Conservation (phyloP, 1,140 invertebrate species). For the Portunus trituberculatus region DNA sequence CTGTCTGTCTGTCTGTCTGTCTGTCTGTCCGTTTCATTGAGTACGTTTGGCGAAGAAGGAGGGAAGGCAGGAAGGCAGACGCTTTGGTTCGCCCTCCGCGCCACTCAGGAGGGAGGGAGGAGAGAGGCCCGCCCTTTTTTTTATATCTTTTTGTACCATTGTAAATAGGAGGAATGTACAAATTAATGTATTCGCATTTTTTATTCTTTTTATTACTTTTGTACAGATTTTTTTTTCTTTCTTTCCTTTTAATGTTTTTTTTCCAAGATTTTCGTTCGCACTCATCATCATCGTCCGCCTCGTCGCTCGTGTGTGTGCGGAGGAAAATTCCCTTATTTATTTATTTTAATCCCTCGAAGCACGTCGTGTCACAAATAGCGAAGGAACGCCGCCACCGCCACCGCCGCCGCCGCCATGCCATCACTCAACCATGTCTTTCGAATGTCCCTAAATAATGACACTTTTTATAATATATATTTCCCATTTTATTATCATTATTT, state of each 20-base stretch:
- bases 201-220: slow-evolving; percentile 76
- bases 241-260: slow-evolving; percentile 56
- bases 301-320: slow-evolving; percentile 44
- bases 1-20: slow-evolving; percentile 52
- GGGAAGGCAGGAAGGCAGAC: slow-evolving; percentile 37
- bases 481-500: too few relatives aligned
- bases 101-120: slow-evolving; percentile 25
- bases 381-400: background rate
- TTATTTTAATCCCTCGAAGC: slow-evolving; percentile 25
- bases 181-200: slow-evolving; percentile 76
- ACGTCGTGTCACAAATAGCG: background rate
- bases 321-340: slow-evolving; percentile 53
- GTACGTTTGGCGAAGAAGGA: slow-evolving; percentile 55
- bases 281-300: slow-evolving; percentile 55
- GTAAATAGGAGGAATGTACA: slow-evolving; percentile 76
- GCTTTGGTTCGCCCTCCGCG: slow-evolving; percentile 5
- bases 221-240: slow-evolving; percentile 66
- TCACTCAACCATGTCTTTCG: too few relatives aligned
- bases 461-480: too few relatives aligned
- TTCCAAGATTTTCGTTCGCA: slow-evolving; percentile 63
- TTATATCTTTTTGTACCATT: slow-evolving; percentile 76
- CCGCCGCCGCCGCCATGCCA: background rate
- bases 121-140: slow-evolving; percentile 68
- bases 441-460: too few relatives aligned
- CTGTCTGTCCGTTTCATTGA: slow-evolving; percentile 41